phyloP scores from a whole-genome alignment of 2,888 invertebrate genomes.

The Drosophila multiciliata region DNA sequence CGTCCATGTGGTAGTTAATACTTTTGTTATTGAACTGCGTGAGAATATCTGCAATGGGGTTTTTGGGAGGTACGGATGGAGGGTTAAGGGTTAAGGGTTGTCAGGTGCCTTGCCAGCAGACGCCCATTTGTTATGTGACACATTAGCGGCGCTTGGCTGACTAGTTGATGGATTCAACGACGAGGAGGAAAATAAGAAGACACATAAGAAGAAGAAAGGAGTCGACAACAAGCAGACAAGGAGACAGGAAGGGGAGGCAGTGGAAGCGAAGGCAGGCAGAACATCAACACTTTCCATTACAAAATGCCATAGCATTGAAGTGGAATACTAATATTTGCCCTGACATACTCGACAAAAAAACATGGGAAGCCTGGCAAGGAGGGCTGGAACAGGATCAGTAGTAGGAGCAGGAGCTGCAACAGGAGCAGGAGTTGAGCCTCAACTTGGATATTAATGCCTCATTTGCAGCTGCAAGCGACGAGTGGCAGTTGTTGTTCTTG shows the following conservation, averaged over 20 bases:
- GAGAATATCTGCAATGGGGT: constrained; percentile 7
- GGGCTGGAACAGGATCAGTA: not conserved
- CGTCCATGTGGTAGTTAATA: constrained; percentile 48
- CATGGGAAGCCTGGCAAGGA: constrained; percentile 50
- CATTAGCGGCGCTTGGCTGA: constrained; percentile 72
- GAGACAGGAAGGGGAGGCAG: not conserved
- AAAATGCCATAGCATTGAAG: constrained; percentile 77
- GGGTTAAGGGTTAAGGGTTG: constrained; percentile 10
- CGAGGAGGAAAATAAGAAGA: constrained; percentile 11
- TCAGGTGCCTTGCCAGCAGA: constrained; percentile 35
- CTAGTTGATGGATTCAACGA: constrained; percentile 62
- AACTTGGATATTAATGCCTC: constrained; percentile 81
- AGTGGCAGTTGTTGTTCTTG: constrained; percentile 24
- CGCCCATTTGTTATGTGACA: constrained; percentile 76
- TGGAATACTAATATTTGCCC: constrained; percentile 79
- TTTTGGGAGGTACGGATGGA: not conserved
- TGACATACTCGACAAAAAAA: constrained; percentile 67
- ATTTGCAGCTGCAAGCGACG: constrained; percentile 70
- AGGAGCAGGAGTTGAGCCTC: constrained; percentile 34
- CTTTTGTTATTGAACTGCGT: constrained; percentile 71
- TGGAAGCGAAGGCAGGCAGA: not conserved
- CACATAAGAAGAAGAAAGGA: constrained; percentile 20
- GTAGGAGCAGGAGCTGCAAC: not conserved
- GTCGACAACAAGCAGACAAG: constrained; percentile 17
- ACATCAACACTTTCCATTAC: constrained; percentile 76